Evolutionary conservation across 1,140 invertebrate species (phyloP).

Genomic region (Carcinoscorpius rotundicauda): DNA sequence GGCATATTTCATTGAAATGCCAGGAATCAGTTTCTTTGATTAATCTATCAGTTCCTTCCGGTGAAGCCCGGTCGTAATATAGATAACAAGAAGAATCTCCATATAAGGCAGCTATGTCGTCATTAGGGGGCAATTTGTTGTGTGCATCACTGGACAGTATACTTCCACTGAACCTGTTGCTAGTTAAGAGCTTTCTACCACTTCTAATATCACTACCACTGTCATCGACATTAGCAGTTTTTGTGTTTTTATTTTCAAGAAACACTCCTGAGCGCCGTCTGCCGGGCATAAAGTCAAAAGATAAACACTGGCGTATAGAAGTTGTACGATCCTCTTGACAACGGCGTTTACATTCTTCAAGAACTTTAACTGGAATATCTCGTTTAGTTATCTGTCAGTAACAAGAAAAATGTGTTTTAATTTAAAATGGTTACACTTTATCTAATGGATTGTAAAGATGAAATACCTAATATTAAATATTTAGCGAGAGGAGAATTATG

Average conservation of each 20-base stretch:
- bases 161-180: too few species aligned
- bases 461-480: too few species aligned
- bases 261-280: conserved; percentile 38
- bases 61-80: conserved; percentile 64
- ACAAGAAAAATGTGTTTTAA: too few species aligned
- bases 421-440: too few species aligned
- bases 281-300: conserved; percentile 80
- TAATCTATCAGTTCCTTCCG: conserved; percentile 73
- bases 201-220: too few species aligned
- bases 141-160: too few species aligned
- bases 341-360: conserved; percentile 68
- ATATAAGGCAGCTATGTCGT: conserved; percentile 35
- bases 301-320: conserved; percentile 64
- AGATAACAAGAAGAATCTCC: conserved; percentile 79
- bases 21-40: conserved; percentile 72
- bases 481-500: too few species aligned
- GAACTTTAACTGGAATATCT: conserved; percentile 63
- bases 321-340: conserved; percentile 63
- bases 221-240: too few species aligned
- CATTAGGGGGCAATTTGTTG: too few species aligned
- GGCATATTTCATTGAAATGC: conserved; percentile 78
- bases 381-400: conserved; percentile 52
- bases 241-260: too few species aligned
- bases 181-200: too few species aligned
- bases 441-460: too few species aligned